phyloP scores from a whole-genome alignment of 2,797 vertebrate genomes.

The Aselliscus stoliczkanus region DNA sequence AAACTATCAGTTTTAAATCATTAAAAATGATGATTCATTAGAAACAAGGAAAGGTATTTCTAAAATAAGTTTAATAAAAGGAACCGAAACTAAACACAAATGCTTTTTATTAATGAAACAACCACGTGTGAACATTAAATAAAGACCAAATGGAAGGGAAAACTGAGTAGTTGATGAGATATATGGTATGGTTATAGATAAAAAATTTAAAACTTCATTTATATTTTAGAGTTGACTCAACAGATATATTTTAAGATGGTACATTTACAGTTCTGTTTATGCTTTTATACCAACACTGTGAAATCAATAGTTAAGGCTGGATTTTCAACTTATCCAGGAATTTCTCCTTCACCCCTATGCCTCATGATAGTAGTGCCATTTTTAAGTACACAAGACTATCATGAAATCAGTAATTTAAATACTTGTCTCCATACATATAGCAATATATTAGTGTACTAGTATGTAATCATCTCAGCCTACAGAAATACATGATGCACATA shows the following conservation, averaged over 20 bases:
- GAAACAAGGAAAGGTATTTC: slow-evolving; percentile 1
- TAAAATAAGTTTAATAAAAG: slow-evolving; percentile 35
- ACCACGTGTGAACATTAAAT: not conserved
- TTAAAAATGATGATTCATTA: not conserved
- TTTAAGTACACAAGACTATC: not conserved
- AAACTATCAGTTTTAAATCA: not conserved
- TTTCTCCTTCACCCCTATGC: not conserved
- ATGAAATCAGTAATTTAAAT: not conserved
- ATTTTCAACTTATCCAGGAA: not conserved
- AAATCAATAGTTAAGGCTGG: not conserved
- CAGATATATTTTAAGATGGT: not conserved
- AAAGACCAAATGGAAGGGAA: not conserved
- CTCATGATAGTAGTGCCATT: not conserved
- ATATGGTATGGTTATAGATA: not conserved
- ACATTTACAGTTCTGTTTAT: not conserved
- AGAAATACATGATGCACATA: not conserved
- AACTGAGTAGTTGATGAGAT: not conserved
- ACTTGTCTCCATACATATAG: not conserved
- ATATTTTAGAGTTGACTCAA: not conserved
- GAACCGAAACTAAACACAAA: slow-evolving; percentile 1
- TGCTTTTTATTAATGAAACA: not conserved
- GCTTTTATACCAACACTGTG: not conserved
- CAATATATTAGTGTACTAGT: not conserved
- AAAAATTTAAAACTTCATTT: not conserved
- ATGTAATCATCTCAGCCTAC: not conserved